Percentiles rank a stretch among this genome's conserved stretches.
Evolutionary conservation across 2,113 vertebrate genomes (phyloP).

Genomic region (Clupea harengus): DNA sequence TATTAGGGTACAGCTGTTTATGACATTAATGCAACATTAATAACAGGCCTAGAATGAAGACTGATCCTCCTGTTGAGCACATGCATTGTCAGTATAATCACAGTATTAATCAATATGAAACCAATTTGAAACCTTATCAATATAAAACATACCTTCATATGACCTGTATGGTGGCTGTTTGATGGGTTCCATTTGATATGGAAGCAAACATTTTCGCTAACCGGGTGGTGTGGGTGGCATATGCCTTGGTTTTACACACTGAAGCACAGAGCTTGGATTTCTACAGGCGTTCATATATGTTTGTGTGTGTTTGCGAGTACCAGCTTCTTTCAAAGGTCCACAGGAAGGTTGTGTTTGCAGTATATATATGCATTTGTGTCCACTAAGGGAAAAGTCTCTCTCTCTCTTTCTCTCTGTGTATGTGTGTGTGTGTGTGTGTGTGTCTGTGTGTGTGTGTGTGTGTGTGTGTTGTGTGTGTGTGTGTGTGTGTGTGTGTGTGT

Average conservation of each 20-base stretch:
- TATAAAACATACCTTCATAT: too few relatives aligned
- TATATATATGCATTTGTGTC: not conserved
- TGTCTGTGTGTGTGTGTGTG: not conserved
- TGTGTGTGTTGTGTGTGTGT: not conserved
- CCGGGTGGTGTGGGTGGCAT: not conserved
- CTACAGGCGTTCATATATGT: not conserved
- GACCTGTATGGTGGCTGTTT: not conserved
- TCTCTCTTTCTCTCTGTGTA: not conserved
- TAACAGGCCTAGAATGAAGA: not conserved
- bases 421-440: conserved; percentile 18
- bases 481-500: conserved; percentile 26
- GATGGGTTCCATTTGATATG: not conserved
- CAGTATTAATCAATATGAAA: too few relatives aligned
- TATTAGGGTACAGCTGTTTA: not conserved
- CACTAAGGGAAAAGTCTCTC: not conserved
- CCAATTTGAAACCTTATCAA: too few relatives aligned
- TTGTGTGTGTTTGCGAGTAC: not conserved
- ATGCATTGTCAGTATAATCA: too few relatives aligned
- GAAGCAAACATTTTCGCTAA: not conserved
- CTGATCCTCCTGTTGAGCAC: not conserved
- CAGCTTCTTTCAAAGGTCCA: not conserved
- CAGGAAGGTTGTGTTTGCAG: not conserved
- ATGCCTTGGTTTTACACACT: not conserved
- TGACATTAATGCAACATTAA: not conserved
- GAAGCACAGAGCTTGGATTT: not conserved